Base-by-base conservation (phyloP, 2,113 vertebrate genomes). In the Poeciliopsis prolifica region DNA sequence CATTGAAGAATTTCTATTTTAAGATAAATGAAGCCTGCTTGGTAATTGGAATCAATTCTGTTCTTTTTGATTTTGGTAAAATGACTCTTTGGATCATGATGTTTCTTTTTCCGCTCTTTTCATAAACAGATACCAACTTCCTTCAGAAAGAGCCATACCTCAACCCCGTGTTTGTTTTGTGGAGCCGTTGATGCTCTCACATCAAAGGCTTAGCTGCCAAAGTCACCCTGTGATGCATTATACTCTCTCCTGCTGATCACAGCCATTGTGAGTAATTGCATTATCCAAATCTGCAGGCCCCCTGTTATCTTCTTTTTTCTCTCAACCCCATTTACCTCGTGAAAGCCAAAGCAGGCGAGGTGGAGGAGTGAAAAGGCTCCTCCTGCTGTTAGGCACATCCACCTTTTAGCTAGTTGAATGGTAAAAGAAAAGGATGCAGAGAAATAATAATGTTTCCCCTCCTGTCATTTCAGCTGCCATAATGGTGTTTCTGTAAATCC, bases 191-290 rank as follows among this genome's bases (percentile, higher is more conserved):
- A 84, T 88, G 77, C 70, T 81, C 76, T 89, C 77, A 89, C 88
- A 90, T 93, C 92, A 95, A 94, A 94, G 89, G 66, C 72, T 58
- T 44, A 14, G 86, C 80, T 73, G 72, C 73, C 68, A 82, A 75
- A 88, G 87, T 75, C 77, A 68, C 79, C 81, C 87, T 79, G 65
- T 87, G 83, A 90, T 93, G 86, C 90, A 66, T 70, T 78, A 79
- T 51, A 80, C 71, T 81, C 78, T 82, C 82, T 81, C 77, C 87
- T 82, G 78, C 84, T 93, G 90, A 91, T 93, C 88, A 77, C 31
- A 77, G 81, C 74, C 86, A 86, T 84, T 85, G 87, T 73, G 72
- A 75, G 81, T 88, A 88, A 92, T 86, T 88, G 84, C 71, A 82
- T 90, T 88, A 86, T 89, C 79, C 83, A 87, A 87, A 84, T 83